phyloP scores from a whole-genome alignment of 2,113 vertebrate genomes.

The Chamaetylas fuelleborni region DNA sequence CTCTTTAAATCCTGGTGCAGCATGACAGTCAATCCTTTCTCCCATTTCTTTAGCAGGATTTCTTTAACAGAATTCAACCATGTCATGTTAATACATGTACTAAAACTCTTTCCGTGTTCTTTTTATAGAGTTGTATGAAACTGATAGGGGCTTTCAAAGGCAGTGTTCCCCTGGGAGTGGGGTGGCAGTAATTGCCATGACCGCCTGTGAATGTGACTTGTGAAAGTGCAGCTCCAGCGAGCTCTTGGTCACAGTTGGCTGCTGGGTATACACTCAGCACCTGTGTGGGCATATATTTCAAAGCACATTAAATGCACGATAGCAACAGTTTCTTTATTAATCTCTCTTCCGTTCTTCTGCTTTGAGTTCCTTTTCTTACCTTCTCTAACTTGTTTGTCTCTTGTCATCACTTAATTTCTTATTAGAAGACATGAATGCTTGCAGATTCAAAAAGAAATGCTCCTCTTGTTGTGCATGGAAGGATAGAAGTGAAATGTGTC shows the following conservation, averaged over 20 bases:
- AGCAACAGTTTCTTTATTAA: neutral
- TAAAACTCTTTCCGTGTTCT: neutral
- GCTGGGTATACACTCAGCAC: neutral
- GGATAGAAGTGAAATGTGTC: neutral
- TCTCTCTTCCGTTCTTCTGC: neutral
- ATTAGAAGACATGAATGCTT: neutral
- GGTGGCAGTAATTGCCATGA: neutral
- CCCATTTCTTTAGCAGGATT: neutral
- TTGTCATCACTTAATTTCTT: neutral
- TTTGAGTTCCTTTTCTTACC: neutral
- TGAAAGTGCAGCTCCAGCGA: neutral
- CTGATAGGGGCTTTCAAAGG: constrained; percentile 5
- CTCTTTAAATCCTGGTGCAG: neutral
- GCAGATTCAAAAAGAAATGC: neutral
- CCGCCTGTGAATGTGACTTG: neutral
- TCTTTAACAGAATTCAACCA: neutral
- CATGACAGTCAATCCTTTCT: neutral
- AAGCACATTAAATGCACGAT: neutral
- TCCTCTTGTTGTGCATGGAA: neutral
- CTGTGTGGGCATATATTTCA: neutral
- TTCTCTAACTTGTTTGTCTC: neutral
- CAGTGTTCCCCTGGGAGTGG: neutral
- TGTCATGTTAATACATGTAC: neutral
- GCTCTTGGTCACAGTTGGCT: neutral
- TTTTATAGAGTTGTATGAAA: constrained; percentile 18